A percentile compares a stretch with the other conserved stretches of the same genome.
phyloP scores from a whole-genome alignment of 2,797 vertebrate species.

The Anguilla marmorata region DNA sequence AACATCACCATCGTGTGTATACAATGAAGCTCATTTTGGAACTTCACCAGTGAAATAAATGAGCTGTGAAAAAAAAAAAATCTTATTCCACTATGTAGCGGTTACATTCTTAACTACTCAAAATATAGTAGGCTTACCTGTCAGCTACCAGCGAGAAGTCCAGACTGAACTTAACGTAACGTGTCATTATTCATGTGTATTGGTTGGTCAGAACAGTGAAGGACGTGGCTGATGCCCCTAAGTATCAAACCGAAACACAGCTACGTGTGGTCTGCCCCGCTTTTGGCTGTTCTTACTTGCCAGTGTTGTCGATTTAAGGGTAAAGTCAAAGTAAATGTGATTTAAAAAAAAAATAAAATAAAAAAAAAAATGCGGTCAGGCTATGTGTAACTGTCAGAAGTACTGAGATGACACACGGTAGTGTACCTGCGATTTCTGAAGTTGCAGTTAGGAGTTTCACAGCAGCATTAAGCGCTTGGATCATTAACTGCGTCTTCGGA shows the following conservation, averaged over 20 bases:
- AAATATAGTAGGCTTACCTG: conserved; percentile 3
- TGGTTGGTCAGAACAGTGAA: not conserved
- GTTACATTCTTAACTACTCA: conserved; percentile 2
- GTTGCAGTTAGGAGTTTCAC: not conserved
- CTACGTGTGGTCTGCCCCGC: not conserved
- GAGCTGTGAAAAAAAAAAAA: not conserved
- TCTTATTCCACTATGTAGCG: not conserved
- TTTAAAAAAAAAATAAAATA: not conserved
- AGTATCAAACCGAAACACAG: not conserved
- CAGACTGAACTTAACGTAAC: not conserved
- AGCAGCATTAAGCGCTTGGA: not conserved
- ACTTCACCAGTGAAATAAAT: not conserved
- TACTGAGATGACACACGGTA: conserved; percentile 5
- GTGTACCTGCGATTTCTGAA: conserved; percentile 7
- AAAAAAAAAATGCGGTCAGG: not conserved
- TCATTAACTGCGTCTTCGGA: not conserved
- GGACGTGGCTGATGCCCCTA: not conserved
- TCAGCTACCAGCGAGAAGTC: not conserved
- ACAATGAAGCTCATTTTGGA: not conserved
- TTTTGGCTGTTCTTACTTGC: not conserved
- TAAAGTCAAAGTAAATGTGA: not conserved
- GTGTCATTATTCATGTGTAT: not conserved
- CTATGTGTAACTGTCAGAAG: not conserved
- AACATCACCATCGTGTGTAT: not conserved
- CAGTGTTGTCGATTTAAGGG: not conserved